phyloP scores from a whole-genome alignment of 2,888 invertebrate genomes.

The Lasioglossum pauxillum region DNA sequence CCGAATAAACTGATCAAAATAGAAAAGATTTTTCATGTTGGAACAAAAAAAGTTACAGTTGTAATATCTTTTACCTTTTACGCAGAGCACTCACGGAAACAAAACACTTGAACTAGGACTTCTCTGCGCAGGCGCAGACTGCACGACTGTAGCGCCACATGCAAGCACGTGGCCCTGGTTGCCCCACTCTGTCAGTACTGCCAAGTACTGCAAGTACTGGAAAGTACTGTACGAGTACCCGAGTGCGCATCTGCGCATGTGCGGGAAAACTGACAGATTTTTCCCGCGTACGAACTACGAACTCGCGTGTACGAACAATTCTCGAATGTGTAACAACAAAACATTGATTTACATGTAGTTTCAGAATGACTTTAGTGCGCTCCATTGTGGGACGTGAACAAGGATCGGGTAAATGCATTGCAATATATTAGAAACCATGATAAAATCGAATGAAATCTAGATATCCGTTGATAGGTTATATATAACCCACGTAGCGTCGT shows the following conservation, averaged over 20 bases:
- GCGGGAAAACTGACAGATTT: slow-evolving; percentile 55
- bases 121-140: no score
- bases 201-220: no score
- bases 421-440: neutral
- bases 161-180: neutral
- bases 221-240: no score
- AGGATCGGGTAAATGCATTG: slow-evolving; percentile 77
- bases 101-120: neutral
- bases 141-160: neutral
- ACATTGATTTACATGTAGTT: slow-evolving; percentile 52
- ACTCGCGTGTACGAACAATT: slow-evolving; percentile 32
- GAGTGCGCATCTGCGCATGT: slow-evolving; percentile 30
- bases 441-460: neutral
- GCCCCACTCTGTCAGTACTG: neutral
- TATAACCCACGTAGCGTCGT: neutral
- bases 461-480: slow-evolving; percentile 55
- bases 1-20: neutral
- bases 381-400: slow-evolving; percentile 75
- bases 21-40: neutral
- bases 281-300: slow-evolving; percentile 68
- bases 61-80: neutral
- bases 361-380: slow-evolving; percentile 77
- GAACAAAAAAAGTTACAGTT: neutral
- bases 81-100: neutral
- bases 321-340: slow-evolving; percentile 33